Evolutionary conservation across 2,113 vertebrate species (phyloP), one percentile per base, ranked within the genome.

Genomic region (Cephalopholis sonnerati): DNA sequence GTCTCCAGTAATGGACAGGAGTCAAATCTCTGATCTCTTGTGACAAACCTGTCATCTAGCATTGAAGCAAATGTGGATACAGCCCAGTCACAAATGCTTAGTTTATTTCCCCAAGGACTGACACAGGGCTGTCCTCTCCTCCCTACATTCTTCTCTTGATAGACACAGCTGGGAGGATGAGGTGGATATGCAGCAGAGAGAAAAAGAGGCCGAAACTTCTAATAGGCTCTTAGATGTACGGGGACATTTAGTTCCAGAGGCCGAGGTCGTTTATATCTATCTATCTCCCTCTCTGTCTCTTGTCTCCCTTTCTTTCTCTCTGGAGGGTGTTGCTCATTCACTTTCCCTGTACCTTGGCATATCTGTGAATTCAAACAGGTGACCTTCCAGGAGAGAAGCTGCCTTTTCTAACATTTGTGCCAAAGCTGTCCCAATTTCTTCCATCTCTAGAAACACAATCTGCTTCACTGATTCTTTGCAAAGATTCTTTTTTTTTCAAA

Each of bases 161-260:
- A 22, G 70, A 70, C 71, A 70, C 83, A 70, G 75, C 76, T 20
- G 77, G 63, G 32, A 76, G 59, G 58, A 78, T 15, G 50, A 78
- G 69, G 59, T 44, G 29, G 75, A 71, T 69, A 66, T 69, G 66
- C 32, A 76, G 58, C 39, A 3, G 61, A 73, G 29, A 74, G 48
- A 66, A 53, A 76, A 78, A 82, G n/a, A 46, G 32, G 39, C 22
- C 55, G 25, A 73, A 48, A 80, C 53, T 84, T 90, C 54, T 65
- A 80, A 80, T 65, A 69, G 75, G 27, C 89, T 87, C 64, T 80
- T 48, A 39, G 75, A 83, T 83, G 76, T 83, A 58, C 39, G 1
- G 79, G 81, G 79, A 87, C 79, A 82, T 84, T 90, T 57, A 81
- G 74, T 79, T 90, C 63, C 71, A 72, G 81, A 72, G 83, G 78